A percentile compares a stretch with the other conserved stretches of the same genome.
These are phyloP conservation scores for Ardeotis arabs DNA, from an alignment of 2,113 vertebrate genomes.

Conservation along the genomic window DNA sequence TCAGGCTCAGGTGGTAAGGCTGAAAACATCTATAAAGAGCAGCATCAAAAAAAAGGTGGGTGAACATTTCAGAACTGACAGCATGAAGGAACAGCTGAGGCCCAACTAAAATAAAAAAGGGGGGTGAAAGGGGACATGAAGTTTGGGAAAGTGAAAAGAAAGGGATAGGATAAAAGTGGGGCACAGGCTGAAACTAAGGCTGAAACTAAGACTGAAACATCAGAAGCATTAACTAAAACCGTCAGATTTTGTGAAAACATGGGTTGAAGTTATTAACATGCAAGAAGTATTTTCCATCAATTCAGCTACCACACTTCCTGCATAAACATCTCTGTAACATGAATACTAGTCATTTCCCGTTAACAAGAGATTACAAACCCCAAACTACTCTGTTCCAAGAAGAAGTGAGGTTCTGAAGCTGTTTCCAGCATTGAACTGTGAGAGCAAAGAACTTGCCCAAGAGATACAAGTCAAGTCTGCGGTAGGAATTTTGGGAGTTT, in stretches of 20 bases:
- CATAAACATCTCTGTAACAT: neutral
- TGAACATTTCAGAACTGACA: slow-evolving; percentile 47
- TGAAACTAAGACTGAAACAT: neutral
- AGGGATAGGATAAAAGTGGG: neutral
- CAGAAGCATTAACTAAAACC: neutral
- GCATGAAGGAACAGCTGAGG: slow-evolving; percentile 24
- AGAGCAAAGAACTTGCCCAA: neutral
- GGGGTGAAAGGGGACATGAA: neutral
- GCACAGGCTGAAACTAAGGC: neutral
- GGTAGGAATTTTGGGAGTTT: neutral
- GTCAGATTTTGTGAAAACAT: neutral
- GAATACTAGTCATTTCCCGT: neutral
- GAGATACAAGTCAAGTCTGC: neutral
- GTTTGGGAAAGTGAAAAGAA: neutral
- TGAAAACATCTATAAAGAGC: neutral
- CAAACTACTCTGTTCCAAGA: neutral
- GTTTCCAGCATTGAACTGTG: neutral
- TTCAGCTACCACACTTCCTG: neutral
- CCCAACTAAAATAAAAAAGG: slow-evolving; percentile 25
- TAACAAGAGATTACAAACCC: neutral
- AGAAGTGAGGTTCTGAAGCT: neutral
- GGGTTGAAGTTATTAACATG: neutral
- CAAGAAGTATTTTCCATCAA: neutral
- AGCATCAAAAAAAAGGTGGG: slow-evolving; percentile 23
- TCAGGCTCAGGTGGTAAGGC: neutral